Conservation (phyloP, 2,113 vertebrate genomes). For the Tursiops truncatus region DNA sequence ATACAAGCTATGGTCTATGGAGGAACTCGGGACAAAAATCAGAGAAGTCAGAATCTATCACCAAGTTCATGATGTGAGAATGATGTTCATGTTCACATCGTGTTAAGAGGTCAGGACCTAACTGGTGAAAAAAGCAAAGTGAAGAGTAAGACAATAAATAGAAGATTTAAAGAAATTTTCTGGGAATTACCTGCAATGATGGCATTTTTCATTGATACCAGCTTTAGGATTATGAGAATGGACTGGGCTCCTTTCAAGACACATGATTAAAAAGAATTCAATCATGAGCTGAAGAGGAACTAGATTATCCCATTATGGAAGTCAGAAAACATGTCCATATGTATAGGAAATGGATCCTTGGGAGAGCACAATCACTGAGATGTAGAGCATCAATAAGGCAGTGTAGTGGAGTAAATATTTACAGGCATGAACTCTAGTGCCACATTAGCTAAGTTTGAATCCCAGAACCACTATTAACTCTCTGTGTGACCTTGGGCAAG, state of each 20-base stretch:
- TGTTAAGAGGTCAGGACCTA: background rate
- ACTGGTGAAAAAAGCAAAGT: background rate
- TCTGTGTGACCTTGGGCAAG: background rate
- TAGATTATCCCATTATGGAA: background rate
- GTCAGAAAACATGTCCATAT: background rate
- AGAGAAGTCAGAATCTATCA: background rate
- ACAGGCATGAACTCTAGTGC: rapidly evolving
- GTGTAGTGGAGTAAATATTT: too few relatives aligned
- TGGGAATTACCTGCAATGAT: background rate
- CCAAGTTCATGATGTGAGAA: background rate
- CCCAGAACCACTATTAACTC: background rate
- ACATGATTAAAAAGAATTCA: background rate
- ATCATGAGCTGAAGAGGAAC: background rate
- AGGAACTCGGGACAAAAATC: background rate
- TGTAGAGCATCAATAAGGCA: background rate
- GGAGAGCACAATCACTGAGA: background rate
- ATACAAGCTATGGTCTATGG: background rate
- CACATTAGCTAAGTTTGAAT: background rate
- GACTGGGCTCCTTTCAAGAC: background rate
- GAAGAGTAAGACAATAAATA: background rate
- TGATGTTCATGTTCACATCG: background rate
- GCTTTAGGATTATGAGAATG: background rate
- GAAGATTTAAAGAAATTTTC: background rate
- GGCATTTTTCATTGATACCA: background rate
- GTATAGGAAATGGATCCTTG: background rate